phyloP scores from a whole-genome alignment of 2,797 vertebrate species.

The Liparis tanakae region DNA sequence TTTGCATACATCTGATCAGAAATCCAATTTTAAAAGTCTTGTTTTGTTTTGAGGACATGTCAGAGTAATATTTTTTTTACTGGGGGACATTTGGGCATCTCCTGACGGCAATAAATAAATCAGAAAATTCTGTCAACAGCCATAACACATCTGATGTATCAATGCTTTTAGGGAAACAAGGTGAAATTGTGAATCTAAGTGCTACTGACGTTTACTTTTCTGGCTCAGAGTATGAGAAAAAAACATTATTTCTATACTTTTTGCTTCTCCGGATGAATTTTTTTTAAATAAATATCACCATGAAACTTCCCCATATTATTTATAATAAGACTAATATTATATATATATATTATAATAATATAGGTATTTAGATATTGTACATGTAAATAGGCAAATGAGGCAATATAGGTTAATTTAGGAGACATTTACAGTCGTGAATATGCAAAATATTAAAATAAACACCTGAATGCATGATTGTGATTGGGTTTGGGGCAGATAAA shows the following conservation, averaged over 20 bases:
- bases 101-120: not conserved
- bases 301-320: not conserved
- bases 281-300: not conserved
- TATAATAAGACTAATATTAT: not conserved
- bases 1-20: not conserved
- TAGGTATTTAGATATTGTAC: not conserved
- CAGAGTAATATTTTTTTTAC: not conserved
- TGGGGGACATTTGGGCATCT: not conserved
- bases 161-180: too few species aligned
- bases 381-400: not conserved
- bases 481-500: not conserved
- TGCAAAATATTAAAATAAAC: not conserved
- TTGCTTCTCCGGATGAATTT: not conserved
- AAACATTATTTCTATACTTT: not conserved
- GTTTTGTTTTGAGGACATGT: not conserved
- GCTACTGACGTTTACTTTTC: not conserved
- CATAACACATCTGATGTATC: too few species aligned
- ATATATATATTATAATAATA: too few species aligned
- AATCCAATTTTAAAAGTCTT: not conserved
- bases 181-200: not conserved
- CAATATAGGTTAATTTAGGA: not conserved
- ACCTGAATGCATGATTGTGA: not conserved
- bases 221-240: not conserved
- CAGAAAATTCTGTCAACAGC: not conserved
- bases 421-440: not conserved